phyloP scores from a whole-genome alignment of 2,888 invertebrate genomes.

The Tipula helvola region DNA sequence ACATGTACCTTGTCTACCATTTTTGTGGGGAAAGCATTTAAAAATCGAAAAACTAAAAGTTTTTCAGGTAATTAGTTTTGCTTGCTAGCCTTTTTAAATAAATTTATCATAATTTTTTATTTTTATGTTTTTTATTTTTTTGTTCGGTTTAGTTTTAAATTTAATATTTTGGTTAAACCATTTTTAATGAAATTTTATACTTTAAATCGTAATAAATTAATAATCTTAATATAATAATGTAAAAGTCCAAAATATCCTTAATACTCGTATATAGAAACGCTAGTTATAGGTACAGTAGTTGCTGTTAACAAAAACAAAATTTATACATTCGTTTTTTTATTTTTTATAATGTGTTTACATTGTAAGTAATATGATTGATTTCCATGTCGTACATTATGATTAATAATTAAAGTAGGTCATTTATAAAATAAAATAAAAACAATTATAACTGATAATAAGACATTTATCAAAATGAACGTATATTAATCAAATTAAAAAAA shows the following conservation, averaged over 20 bases:
- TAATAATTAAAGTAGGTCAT: neutral
- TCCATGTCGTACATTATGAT: neutral
- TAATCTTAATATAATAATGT: neutral
- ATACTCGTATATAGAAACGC: neutral
- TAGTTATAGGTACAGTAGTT: neutral
- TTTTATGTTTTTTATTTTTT: neutral
- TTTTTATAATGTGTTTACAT: neutral
- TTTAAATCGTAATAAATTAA: neutral
- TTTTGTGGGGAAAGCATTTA: neutral
- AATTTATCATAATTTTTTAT: neutral
- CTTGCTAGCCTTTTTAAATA: neutral
- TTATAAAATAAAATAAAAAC: neutral
- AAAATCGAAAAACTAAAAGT: neutral
- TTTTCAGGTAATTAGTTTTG: neutral
- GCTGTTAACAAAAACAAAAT: neutral
- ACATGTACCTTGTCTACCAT: neutral
- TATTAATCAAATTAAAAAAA: neutral
- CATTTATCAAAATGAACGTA: neutral
- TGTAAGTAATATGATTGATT: neutral
- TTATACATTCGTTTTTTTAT: neutral
- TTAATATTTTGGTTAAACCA: neutral
- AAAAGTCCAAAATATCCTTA: neutral
- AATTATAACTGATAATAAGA: neutral
- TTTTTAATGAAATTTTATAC: neutral
- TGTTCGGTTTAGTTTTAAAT: neutral